Percentiles rank a stretch among this genome's conserved stretches.
Evolutionary conservation across 1,140 invertebrate species (phyloP).

Genomic region (Apocrypta bakeri): DNA sequence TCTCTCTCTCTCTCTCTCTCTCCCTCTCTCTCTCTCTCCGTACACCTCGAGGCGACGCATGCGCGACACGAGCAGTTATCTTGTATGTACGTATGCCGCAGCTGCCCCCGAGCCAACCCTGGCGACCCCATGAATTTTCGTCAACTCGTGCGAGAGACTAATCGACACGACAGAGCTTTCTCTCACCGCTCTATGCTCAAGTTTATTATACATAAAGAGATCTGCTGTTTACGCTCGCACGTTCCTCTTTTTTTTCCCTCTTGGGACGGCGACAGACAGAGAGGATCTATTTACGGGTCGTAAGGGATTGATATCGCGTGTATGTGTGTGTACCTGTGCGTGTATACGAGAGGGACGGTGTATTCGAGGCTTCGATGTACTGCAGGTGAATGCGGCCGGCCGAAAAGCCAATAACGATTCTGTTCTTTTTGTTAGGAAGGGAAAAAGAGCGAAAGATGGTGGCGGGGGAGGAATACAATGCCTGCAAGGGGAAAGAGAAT

Average conservation of each 20-base stretch:
- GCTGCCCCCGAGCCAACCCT: neutral
- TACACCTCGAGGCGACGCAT: neutral
- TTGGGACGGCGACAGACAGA: neutral
- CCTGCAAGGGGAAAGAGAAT: too few relatives aligned
- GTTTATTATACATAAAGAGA: slow-evolving; percentile 4
- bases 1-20: neutral
- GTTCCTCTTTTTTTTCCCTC: neutral
- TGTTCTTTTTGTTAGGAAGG: neutral
- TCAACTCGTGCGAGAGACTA: neutral
- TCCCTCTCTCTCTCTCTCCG: neutral
- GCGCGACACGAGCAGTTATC: neutral
- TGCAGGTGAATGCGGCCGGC: neutral
- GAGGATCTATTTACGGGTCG: neutral
- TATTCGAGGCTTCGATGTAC: neutral
- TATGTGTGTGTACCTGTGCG: neutral
- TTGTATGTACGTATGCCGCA: neutral
- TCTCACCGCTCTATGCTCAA: neutral
- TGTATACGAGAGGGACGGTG: neutral
- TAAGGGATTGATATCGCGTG: neutral
- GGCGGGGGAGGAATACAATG: too few relatives aligned
- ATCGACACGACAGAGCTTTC: neutral
- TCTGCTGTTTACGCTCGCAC: neutral
- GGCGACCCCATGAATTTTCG: slow-evolving; percentile 1
- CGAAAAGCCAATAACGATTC: neutral
- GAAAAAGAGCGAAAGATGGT: neutral